These are phyloP conservation scores for Calidris pugnax DNA, from an alignment of 2,113 vertebrate genomes.

Conservation along the genomic window DNA sequence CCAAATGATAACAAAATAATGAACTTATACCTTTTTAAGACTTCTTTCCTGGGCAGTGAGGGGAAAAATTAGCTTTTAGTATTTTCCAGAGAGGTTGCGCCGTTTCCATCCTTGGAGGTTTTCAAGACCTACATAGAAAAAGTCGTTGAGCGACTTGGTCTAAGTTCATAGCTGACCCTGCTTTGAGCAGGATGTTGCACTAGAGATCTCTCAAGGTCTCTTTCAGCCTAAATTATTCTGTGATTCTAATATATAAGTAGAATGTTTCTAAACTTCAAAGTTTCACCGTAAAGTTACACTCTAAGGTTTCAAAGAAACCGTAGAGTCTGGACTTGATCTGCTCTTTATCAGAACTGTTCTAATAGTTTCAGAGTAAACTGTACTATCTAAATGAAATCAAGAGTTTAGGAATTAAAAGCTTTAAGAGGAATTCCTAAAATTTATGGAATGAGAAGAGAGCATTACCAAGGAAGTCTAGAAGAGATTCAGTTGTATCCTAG, in stretches of 20 bases:
- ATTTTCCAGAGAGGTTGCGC: background rate
- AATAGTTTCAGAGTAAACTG: background rate
- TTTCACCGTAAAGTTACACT: background rate
- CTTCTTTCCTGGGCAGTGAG: background rate
- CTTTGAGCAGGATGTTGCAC: background rate
- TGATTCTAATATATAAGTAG: background rate
- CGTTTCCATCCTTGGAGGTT: background rate
- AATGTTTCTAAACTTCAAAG: background rate
- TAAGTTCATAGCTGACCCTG: background rate
- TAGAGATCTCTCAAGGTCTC: background rate
- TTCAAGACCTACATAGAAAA: background rate
- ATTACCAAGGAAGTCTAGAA: background rate
- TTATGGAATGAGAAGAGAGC: background rate
- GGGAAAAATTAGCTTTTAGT: background rate
- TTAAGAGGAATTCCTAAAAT: background rate
- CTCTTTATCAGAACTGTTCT: background rate
- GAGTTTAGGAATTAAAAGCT: background rate
- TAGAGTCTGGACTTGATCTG: background rate
- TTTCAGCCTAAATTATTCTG: background rate
- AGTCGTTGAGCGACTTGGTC: background rate
- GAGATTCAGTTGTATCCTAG: background rate
- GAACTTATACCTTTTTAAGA: background rate
- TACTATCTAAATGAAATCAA: background rate
- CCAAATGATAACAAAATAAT: background rate
- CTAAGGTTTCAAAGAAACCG: background rate